Evolutionary conservation across 2,888 invertebrate species (phyloP).

Genomic region (Diogma glabrata): DNA sequence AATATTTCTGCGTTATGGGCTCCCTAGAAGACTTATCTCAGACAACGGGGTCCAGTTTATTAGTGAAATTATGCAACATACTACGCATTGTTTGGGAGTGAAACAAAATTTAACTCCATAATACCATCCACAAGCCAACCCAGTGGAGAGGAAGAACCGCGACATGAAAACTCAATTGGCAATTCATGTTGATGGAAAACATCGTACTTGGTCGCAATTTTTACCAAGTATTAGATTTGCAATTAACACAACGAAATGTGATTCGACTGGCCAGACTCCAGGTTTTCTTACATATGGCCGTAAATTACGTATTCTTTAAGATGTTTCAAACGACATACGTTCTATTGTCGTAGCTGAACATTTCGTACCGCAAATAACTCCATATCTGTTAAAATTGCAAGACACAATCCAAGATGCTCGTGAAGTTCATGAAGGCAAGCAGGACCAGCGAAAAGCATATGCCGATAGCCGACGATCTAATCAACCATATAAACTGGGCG

Average conservation of each 20-base stretch:
- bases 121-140: constrained; percentile 26
- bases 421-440: not conserved
- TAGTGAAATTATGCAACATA: not conserved
- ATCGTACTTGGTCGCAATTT: constrained; percentile 24
- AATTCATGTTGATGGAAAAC: constrained; percentile 23
- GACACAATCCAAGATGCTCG: not conserved
- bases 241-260: constrained; percentile 27
- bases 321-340: constrained; percentile 23
- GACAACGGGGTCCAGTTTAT: constrained; percentile 30
- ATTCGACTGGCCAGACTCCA: constrained; percentile 25
- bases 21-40: constrained; percentile 25
- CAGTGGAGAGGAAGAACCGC: constrained; percentile 24
- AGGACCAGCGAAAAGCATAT: not conserved
- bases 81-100: not conserved
- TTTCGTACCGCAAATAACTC: constrained; percentile 18
- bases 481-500: not conserved
- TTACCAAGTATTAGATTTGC: constrained; percentile 29
- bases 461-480: not conserved
- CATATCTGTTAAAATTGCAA: not conserved
- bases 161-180: constrained; percentile 26
- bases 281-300: constrained; percentile 29
- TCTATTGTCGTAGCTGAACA: constrained; percentile 22
- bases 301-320: constrained; percentile 27
- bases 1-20: constrained; percentile 25
- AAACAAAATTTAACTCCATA: constrained; percentile 22